Evolutionary conservation across 2,797 vertebrate genomes (phyloP).

Genomic region (Labeo calbasu): DNA sequence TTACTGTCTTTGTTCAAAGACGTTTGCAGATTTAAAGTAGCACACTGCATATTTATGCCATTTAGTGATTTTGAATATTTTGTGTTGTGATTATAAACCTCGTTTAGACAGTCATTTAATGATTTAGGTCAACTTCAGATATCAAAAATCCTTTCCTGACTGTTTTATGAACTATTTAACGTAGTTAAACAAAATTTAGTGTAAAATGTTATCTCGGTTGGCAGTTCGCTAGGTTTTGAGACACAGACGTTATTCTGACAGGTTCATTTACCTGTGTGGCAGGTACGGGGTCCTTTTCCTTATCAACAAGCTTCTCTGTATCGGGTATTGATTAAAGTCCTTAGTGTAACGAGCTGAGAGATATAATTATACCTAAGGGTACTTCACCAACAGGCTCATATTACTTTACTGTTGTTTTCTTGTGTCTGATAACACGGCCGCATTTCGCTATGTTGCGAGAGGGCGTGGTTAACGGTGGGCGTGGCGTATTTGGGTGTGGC

Average conservation of each 20-base stretch:
- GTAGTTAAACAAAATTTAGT: not conserved
- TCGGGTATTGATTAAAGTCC: conserved; percentile 6
- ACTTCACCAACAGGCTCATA: not conserved
- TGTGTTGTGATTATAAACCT: not conserved
- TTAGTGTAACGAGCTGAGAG: not conserved
- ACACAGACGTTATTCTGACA: not conserved
- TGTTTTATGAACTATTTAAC: not conserved
- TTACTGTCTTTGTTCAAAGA: not conserved
- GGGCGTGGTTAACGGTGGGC: not conserved
- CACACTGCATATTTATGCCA: not conserved
- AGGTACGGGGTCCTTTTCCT: not conserved
- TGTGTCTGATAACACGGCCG: not conserved
- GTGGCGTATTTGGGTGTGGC: not conserved
- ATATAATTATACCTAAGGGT: not conserved
- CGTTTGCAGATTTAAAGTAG: not conserved
- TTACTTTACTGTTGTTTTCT: not conserved
- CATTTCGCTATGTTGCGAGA: not conserved
- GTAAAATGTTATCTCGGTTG: not conserved
- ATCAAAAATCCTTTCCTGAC: no score
- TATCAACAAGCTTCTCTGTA: not conserved
- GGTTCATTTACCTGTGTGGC: not conserved
- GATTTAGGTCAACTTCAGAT: not conserved
- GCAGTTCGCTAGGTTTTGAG: not conserved
- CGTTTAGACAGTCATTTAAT: not conserved
- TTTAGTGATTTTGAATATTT: not conserved